phyloP scores from a whole-genome alignment of 2,888 invertebrate species.

The Cremastinae sp. region DNA sequence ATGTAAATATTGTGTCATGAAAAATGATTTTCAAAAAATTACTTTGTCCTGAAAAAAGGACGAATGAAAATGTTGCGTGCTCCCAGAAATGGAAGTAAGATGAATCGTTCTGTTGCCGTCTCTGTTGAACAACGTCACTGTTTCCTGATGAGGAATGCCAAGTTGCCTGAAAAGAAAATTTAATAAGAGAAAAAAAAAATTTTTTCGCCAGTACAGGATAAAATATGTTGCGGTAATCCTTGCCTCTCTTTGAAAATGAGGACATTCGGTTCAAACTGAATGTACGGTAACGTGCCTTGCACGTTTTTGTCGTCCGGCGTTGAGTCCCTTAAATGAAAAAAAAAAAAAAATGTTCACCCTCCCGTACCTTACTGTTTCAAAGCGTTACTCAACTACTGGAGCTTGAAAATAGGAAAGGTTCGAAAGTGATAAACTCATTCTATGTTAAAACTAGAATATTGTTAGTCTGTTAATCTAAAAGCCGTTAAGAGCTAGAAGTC shows the following conservation, averaged over 20 bases:
- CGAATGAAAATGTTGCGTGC: constrained; percentile 97
- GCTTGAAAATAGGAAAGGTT: constrained; percentile 73
- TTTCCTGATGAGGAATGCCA: constrained; percentile 92
- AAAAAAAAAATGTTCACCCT: constrained; percentile 40
- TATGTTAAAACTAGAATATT: constrained; percentile 52
- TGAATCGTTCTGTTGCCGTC: constrained; percentile 93
- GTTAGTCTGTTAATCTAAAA: constrained; percentile 45
- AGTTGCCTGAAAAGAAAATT: constrained; percentile 85
- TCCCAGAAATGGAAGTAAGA: constrained; percentile 96
- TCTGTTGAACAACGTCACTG: constrained; percentile 93
- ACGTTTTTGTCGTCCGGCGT: constrained; percentile 71
- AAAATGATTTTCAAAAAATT: constrained; percentile 63
- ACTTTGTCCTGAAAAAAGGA: constrained; percentile 98
- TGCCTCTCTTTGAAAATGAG: constrained; percentile 88
- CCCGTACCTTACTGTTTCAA: constrained; percentile 27
- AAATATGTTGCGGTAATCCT: constrained; percentile 56
- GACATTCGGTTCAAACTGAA: constrained; percentile 85
- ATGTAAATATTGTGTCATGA: not conserved
- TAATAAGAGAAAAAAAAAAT: constrained; percentile 25
- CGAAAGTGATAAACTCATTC: constrained; percentile 55
- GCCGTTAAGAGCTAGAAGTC: constrained; percentile 18
- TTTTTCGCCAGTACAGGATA: not conserved
- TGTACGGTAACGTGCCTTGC: constrained; percentile 79
- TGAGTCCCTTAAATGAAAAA: constrained; percentile 68
- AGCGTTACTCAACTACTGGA: constrained; percentile 62